Conservation (phyloP, 2,797 vertebrate genomes). For the Rhinichthys osculus region DNA sequence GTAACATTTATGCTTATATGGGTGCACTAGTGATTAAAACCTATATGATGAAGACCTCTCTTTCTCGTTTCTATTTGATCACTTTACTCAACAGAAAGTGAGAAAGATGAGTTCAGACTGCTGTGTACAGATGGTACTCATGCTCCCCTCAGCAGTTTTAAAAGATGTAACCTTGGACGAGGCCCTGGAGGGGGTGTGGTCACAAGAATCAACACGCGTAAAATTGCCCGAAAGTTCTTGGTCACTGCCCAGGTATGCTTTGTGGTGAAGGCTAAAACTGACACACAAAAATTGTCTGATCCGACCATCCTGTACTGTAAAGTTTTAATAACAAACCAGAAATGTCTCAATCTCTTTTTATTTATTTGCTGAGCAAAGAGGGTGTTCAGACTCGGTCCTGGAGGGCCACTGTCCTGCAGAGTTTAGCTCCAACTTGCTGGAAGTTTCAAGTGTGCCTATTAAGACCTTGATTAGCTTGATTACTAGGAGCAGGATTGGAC, state of each 20-base stretch:
- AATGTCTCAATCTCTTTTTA: neutral
- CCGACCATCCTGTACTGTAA: neutral
- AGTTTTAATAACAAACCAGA: neutral
- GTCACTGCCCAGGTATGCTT: slow-evolving; percentile 76
- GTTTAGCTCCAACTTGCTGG: neutral
- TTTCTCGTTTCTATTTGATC: neutral
- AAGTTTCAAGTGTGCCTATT: neutral
- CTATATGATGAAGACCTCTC: neutral
- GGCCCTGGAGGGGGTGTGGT: slow-evolving; percentile 84
- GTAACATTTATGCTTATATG: neutral
- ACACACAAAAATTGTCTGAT: neutral
- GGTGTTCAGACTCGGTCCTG: neutral
- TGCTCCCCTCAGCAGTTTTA: slow-evolving; percentile 80
- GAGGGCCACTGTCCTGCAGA: neutral
- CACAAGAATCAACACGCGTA: slow-evolving; percentile 83
- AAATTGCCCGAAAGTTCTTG: slow-evolving; percentile 83
- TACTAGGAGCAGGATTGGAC: neutral
- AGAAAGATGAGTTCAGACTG: slow-evolving; percentile 78
- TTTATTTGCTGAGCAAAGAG: neutral
- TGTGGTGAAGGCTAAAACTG: neutral
- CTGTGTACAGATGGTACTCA: slow-evolving; percentile 85
- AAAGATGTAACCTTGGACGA: slow-evolving; percentile 84
- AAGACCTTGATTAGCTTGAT: neutral
- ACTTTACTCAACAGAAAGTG: slow-evolving; percentile 72
- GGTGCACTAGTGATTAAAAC: neutral